Base-by-base conservation (phyloP, 2,113 vertebrate genomes). In the Syrrhaptes paradoxus region DNA sequence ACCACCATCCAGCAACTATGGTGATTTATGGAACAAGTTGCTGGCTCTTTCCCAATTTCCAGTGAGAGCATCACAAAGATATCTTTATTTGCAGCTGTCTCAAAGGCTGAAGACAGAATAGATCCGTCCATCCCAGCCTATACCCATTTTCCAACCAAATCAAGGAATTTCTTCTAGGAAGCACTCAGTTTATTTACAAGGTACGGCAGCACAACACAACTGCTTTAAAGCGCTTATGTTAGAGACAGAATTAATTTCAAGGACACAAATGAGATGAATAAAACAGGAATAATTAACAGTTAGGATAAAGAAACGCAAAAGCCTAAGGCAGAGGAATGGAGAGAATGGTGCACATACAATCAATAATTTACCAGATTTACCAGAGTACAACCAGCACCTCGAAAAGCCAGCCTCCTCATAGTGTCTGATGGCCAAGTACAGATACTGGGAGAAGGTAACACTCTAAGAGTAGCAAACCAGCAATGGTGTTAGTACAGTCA, bases 311-410 rank as follows among this genome's bases (percentile, higher is more conserved):
- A 95, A 95, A 97, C 95, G 43, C 72, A 88, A 87, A 94, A 76
- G 45, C 52, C 34, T 38, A 58, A 97, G 81, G 81, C 89, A 62
- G 62, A 86, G 57, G n/a, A 76, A 96, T 91, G 93, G 90, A 82
- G 92, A 83, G 70, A 75, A 95, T 55, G 89, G 71, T 91, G 78
- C 61, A 93, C 89, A 96, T 62, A 96, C 95, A 95, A 97, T 97
- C 96, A 97, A 97, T 94, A 98, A 98, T 98, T 98, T 98, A 97
- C 98, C 98, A 98, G 98, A 98, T 98, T 98, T 98, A 98, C 98
- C 98, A 98, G 98, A 98, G 98, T 98, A 97, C 98, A 98, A 98
- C 98, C 98, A 98, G 98, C 98, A 95, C 98, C 98, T 97, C 98
- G 98, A 97, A 98, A 98, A 97, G 98, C 98, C 98, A 98, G 93